Evolutionary conservation across 2,797 vertebrate genomes (phyloP), one percentile per base, ranked within the genome.

Genomic region (Lerista edwardsae): DNA sequence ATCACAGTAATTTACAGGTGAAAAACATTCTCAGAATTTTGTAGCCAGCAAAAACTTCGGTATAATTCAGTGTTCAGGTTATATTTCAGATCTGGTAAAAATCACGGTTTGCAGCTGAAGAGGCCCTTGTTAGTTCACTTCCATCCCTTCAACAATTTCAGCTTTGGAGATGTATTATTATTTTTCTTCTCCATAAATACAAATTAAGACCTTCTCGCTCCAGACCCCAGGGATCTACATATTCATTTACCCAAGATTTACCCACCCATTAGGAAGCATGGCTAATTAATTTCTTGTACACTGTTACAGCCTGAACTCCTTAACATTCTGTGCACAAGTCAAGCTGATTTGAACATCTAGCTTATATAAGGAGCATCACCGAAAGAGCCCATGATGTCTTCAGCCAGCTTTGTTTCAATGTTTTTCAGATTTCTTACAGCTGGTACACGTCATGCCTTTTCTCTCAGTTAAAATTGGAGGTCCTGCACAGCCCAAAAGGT

Each of bases 161-260:
- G 6, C 47, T 80, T 68, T 80, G 31, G 44, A 55, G 47, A 51
- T 79, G 17, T 67, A 25, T 65, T 31, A 25, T 65, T 31, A 51
- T 27, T 59, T 69, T 59, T 64, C 39, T 44, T 64, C 27, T 61
- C 15, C 61, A 62, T 78, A 78, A 68, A 76, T 77, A 59, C 34
- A 57, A 23, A 76, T 77, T 75, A 64, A 41, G 73, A 11, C 23
- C 59, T 82, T 82, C 59, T 44, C 74, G 44, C 59, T 82, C 69
- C 39, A 74, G 25, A 82, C n/a, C 14, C 59, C 59, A 74, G 71
- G 72, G 80, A 82, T 51, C 36, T n/a, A 78, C 17, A n/a, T 47
- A 61, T 61, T 61, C 59, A 61, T 64, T 44, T 47, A 23, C 39
- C 29, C 76, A 79, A 41, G 41, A 79, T 79, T 82, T 65, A n/a